Base-by-base conservation (phyloP, 2,797 vertebrate species). In the Takifugu ocellatus region DNA sequence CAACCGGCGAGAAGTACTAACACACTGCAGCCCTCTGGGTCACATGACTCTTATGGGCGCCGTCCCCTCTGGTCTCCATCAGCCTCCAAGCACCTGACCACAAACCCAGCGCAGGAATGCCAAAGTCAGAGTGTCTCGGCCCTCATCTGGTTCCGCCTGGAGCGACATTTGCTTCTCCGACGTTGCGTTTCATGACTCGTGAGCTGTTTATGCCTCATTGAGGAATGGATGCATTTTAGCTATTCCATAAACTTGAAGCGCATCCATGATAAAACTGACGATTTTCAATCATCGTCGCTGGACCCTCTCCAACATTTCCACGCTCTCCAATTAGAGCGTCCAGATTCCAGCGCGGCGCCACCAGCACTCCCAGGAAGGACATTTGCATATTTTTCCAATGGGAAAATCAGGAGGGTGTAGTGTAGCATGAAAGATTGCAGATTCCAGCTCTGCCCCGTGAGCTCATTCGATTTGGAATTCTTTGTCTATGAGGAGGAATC, bases 321-420 rank as follows among this genome's bases (percentile, higher is more conserved):
- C 46, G 64, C 36, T 57, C 21, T 54, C 70, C 74, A 83, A 78
- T 84, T 78, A 78, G 67, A 66, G 58, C 31, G 33, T 16, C 47
- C 53, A 57, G 55, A 56, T 72, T 59, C 56, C 29, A 6, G 59
- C 61, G 54, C 50, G 47, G 53, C 59, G 31, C 3, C 4, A 25
- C 54, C 61, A 39, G 66, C 25, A 2, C 56, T 52, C 54, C 49
- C 51, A 50, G 52, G 73, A 69, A 53, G 49, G 59, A 65, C 45
- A 84, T 87, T 88, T 84, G 72, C 82, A 85, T 89, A 83, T 73
- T 83, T 81, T 66, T 63, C 80, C 77, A 84, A 84, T 79, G 56
- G 78, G 70, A 68, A 56, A 82, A 82, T 86, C 72, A 73, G 65
- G 54, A 49, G 70, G 49, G 68, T 56, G 76, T 79, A 83, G 61